phyloP scores from a whole-genome alignment of 1,140 invertebrate species.

The Antheraea pernyi region DNA sequence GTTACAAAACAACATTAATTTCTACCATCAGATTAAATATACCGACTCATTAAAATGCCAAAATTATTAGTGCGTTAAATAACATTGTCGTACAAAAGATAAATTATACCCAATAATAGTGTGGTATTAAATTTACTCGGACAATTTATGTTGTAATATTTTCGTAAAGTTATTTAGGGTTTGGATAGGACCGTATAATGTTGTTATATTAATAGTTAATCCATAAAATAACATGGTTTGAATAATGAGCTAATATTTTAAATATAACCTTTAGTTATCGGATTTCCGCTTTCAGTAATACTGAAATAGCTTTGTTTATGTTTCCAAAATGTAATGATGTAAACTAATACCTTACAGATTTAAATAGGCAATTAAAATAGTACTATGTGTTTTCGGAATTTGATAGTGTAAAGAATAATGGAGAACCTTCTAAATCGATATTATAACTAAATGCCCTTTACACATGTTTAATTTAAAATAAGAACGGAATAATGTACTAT shows the following conservation, averaged over 20 bases:
- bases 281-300: background rate
- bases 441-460: no score
- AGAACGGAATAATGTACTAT: no score
- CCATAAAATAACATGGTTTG: background rate
- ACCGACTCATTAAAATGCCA: background rate
- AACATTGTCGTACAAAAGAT: background rate
- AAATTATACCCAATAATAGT: background rate
- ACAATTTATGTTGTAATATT: background rate
- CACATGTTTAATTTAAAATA: no score
- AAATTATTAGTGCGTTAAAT: conserved; percentile 2
- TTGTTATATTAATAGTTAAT: background rate
- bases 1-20: background rate
- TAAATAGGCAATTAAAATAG: no score
- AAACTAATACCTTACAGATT: background rate
- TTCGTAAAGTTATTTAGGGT: background rate
- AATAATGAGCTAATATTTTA: background rate
- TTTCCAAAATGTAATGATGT: background rate
- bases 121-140: background rate
- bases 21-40: background rate
- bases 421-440: no score
- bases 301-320: background rate
- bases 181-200: background rate
- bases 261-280: background rate
- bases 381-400: no score
- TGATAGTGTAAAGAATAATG: no score